These are phyloP conservation scores for Stictonetta naevosa DNA, from an alignment of 2,113 vertebrate species.

Conservation along the genomic window DNA sequence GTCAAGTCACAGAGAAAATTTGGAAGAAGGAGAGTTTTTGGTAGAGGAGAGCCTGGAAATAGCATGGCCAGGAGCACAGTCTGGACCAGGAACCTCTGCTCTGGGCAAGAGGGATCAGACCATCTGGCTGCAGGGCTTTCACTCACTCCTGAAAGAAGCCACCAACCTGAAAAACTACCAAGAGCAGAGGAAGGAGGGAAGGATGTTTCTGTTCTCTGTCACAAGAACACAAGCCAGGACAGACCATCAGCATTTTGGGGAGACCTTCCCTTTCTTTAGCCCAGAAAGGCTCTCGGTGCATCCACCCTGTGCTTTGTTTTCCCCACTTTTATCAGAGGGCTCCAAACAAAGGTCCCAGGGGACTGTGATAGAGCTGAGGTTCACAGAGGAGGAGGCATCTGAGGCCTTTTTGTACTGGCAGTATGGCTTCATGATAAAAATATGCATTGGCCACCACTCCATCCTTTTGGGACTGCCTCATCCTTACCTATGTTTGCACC, in stretches of 20 bases:
- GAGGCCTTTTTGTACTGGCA: neutral
- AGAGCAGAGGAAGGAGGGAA: neutral
- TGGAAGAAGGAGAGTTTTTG: neutral
- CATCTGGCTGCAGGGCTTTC: neutral
- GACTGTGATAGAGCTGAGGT: neutral
- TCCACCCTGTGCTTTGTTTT: neutral
- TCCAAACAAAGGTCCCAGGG: accelerated
- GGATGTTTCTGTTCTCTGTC: neutral
- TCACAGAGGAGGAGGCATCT: neutral
- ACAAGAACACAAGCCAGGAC: neutral
- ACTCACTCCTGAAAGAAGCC: neutral
- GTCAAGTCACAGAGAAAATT: neutral
- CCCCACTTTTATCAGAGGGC: neutral
- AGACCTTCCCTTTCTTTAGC: neutral
- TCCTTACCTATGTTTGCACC: neutral
- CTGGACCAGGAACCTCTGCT: neutral
- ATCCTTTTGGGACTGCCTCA: neutral
- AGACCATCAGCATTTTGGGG: neutral
- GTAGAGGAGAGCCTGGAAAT: neutral
- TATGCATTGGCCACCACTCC: no score
- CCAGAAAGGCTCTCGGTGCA: neutral
- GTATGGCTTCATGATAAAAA: neutral
- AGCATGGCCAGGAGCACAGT: neutral
- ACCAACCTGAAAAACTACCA: neutral
- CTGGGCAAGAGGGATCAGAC: neutral